phyloP scores from a whole-genome alignment of 2,113 vertebrate genomes.

The Holacanthus passer region DNA sequence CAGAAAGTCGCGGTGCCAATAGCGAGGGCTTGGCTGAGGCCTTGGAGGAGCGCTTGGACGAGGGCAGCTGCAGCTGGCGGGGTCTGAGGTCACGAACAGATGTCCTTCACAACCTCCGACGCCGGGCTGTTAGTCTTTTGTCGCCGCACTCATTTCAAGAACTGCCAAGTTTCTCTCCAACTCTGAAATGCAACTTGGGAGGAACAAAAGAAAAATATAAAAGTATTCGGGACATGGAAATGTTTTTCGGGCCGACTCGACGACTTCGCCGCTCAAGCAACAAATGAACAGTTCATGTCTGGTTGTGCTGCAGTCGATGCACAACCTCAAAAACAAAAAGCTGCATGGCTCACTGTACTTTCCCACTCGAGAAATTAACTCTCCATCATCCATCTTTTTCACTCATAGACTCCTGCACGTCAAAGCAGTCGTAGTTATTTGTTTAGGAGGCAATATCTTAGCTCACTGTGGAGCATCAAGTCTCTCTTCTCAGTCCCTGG shows the following conservation, averaged over 20 bases:
- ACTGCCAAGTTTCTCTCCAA: slow-evolving; percentile 53
- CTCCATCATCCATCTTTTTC: slow-evolving; percentile 29
- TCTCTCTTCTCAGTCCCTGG: neutral
- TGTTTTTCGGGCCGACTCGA: slow-evolving; percentile 11
- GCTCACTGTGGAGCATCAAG: neutral
- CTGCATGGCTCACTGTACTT: slow-evolving; percentile 15
- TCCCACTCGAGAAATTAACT: slow-evolving; percentile 18
- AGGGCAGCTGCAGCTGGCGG: slow-evolving; percentile 68
- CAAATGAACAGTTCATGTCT: slow-evolving; percentile 46
- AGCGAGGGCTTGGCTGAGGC: slow-evolving; percentile 55
- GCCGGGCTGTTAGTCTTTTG: slow-evolving; percentile 47
- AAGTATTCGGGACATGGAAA: slow-evolving; percentile 28
- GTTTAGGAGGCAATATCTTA: slow-evolving; percentile 6
- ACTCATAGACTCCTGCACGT: slow-evolving; percentile 5
- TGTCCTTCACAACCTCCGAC: slow-evolving; percentile 67
- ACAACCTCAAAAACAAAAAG: slow-evolving; percentile 6
- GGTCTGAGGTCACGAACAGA: slow-evolving; percentile 72
- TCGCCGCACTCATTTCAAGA: slow-evolving; percentile 49
- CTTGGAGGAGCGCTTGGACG: slow-evolving; percentile 59
- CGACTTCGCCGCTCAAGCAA: slow-evolving; percentile 38
- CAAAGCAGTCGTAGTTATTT: slow-evolving; percentile 25
- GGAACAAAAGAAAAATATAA: neutral
- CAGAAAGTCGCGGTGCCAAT: slow-evolving; percentile 51
- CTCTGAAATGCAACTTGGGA: slow-evolving; percentile 5
- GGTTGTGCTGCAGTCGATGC: slow-evolving; percentile 16